Percentiles rank a stretch among this genome's conserved stretches.
Conservation (phyloP, 2,797 vertebrate species). For the Sebastes nivosus region DNA sequence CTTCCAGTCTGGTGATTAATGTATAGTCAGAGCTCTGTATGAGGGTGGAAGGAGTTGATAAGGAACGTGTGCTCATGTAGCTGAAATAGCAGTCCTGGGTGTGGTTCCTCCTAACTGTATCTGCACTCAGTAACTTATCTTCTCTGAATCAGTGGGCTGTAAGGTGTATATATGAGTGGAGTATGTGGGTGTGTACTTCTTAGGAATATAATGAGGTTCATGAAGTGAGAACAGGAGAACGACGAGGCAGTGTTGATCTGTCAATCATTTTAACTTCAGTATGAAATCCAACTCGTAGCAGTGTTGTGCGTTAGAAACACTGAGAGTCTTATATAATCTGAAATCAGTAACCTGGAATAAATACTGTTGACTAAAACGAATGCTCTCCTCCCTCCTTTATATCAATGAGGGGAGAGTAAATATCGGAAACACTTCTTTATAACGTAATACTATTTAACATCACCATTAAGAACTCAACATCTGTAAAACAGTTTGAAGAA, state of each 20-base stretch:
- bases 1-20: not conserved
- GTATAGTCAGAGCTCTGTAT: not conserved
- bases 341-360: not conserved
- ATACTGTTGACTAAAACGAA: not conserved
- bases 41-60: not conserved
- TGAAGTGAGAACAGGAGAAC: not conserved
- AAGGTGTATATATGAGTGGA: not conserved
- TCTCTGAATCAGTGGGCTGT: slow-evolving; percentile 5
- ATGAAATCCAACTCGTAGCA: not conserved
- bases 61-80: not conserved
- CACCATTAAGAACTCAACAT: too few relatives aligned
- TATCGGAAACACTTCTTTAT: not conserved
- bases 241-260: not conserved
- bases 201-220: slow-evolving; percentile 7
- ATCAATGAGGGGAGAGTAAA: not conserved
- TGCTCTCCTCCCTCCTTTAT: not conserved
- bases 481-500: not conserved
- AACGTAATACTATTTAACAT: too few relatives aligned
- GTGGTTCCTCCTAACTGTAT: not conserved
- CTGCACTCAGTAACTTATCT: slow-evolving; percentile 12
- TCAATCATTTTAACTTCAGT: not conserved
- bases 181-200: not conserved
- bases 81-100: not conserved
- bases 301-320: not conserved
- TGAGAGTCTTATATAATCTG: not conserved